Evolutionary conservation across 2,888 invertebrate species (phyloP), one percentile per base, ranked within the genome.

Genomic region (Lampropteryx suffumata): DNA sequence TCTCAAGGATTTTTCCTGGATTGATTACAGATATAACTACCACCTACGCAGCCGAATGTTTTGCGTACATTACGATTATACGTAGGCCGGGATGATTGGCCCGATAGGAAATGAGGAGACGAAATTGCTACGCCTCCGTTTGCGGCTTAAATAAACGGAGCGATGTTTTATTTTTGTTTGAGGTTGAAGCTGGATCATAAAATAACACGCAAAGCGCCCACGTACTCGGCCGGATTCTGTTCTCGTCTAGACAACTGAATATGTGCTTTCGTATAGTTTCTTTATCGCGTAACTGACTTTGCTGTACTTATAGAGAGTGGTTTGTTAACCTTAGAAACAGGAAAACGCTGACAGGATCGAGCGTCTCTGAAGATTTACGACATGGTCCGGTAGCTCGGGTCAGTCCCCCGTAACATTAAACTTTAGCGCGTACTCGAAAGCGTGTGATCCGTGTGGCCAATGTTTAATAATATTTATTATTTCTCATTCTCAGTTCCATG

Each of bases 311-410:
- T 64, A 67, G 72, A 73, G 77, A n/a, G n/a, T n/a, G n/a, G n/a
- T n/a, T 75, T 79, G 71, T 76, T 79, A 73, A 77, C 77, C 77
- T 73, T 68, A 61, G 63, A 67, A 71, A 73, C 73, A 76, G 74
- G 75, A 77, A 76, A 77, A 62, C 48, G 70, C 65, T 69, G 73
- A 73, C 71, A 69, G 65, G 50, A 55, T 59, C 60, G 60, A 67
- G 66, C 69, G 67, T 62, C 67, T 69, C 63, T 40, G 47, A 57
- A 73, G 81, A 80, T 82, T 82, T 79, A 80, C 76, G 76, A 72
- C 63, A 27, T 17, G 65, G 68, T 68, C 69, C 75, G 68, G 75
- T 72, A 70, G 73, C 71, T 57, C 60, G 65, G 74, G 76, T 79
- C 80, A 76, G 59, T 79, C 71, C 69, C 73, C 80, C 68, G 66